Percentiles rank a stretch among this genome's conserved stretches.
These are phyloP conservation scores for Fistularia commersonii DNA, from an alignment of 2,797 vertebrate genomes.

Conservation along the genomic window DNA sequence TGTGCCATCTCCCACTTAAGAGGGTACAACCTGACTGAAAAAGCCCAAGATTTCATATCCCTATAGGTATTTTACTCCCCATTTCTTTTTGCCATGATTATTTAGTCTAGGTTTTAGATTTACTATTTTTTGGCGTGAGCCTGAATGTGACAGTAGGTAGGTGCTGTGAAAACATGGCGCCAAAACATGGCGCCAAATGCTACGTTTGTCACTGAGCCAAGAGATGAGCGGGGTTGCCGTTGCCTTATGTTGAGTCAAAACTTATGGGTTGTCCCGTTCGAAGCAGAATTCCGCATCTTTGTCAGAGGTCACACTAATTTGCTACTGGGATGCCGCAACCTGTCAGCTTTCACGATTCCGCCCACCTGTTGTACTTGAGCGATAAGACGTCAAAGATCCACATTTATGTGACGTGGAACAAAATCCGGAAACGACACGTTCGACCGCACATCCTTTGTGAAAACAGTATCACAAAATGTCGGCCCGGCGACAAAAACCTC, in stretches of 20 bases:
- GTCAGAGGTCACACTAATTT: too few species aligned
- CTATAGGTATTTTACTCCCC: neutral
- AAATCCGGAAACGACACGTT: constrained; percentile 13
- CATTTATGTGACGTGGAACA: constrained; percentile 50
- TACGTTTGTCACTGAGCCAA: too few species aligned
- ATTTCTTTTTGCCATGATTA: neutral
- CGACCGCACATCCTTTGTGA: constrained; percentile 18
- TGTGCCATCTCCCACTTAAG: too few species aligned
- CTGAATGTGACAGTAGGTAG: constrained; percentile 15
- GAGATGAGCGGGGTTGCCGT: too few species aligned
- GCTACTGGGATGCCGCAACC: constrained; percentile 29
- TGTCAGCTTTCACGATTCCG: constrained; percentile 11
- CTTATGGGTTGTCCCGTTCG: too few species aligned
- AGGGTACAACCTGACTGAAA: too few species aligned
- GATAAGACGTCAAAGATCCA: constrained; percentile 28
- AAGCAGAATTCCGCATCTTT: too few species aligned
- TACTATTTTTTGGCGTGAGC: neutral
- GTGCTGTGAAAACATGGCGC: too few species aligned
- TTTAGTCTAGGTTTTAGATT: neutral
- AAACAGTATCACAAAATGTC: constrained; percentile 13
- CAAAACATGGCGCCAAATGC: too few species aligned
- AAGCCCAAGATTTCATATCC: too few species aligned
- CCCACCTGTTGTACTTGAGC: constrained; percentile 24
- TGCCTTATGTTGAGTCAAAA: too few species aligned
- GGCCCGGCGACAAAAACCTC: neutral